Percentiles rank a stretch among this genome's conserved stretches.
Evolutionary conservation across 2,797 vertebrate species (phyloP).

Genomic region (Xyrichtys novacula): DNA sequence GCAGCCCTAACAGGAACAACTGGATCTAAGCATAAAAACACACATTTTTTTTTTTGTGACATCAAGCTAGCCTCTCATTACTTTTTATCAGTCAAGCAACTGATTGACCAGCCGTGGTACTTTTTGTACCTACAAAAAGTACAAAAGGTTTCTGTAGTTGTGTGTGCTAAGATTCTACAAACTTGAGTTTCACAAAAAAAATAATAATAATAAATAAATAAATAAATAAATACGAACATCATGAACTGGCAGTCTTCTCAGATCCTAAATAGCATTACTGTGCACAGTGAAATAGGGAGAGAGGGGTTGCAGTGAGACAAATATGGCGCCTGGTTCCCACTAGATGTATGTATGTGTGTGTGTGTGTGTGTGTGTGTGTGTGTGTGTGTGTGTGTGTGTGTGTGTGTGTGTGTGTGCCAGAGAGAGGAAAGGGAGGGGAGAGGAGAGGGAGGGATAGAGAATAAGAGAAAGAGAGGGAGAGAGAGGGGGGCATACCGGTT

Average conservation of each 20-base stretch:
- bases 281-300: not conserved
- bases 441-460: slow-evolving; percentile 30
- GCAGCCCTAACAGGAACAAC: too few relatives aligned
- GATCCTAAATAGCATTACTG: slow-evolving; percentile 18
- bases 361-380: slow-evolving; percentile 7
- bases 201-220: too few relatives aligned
- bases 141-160: too few relatives aligned
- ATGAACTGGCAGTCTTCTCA: not conserved
- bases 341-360: slow-evolving; percentile 13
- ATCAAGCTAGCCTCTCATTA: too few relatives aligned
- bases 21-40: too few relatives aligned
- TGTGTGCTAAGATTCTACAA: not conserved
- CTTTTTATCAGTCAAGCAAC: too few relatives aligned
- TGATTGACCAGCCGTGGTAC: not conserved
- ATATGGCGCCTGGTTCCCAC: slow-evolving; percentile 22
- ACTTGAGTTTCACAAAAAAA: not conserved
- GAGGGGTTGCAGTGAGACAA: slow-evolving; percentile 26
- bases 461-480: slow-evolving; percentile 13
- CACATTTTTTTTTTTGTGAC: too few relatives aligned
- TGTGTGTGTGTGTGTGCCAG: not conserved
- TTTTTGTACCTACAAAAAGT: not conserved
- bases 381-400: not conserved
- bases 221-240: too few relatives aligned
- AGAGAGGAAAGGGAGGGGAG: slow-evolving; percentile 6
- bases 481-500: slow-evolving; percentile 30